Conservation (phyloP, 2,113 vertebrate species). For the Coturnix japonica region DNA sequence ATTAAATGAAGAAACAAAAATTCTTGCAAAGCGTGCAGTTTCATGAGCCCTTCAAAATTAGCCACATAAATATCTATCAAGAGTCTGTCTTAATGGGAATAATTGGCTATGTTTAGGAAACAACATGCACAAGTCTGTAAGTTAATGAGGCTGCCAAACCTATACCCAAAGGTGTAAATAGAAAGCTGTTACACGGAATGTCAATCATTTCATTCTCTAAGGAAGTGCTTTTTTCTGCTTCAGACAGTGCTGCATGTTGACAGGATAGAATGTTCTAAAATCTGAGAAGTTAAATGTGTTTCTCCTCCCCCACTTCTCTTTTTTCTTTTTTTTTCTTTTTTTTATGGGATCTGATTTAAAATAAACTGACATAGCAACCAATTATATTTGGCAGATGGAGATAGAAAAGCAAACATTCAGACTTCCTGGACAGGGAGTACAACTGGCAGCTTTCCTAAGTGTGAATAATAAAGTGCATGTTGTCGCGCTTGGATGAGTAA, state of each 20-base stretch:
- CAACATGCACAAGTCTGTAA: background rate
- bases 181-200: background rate
- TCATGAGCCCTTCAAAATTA: background rate
- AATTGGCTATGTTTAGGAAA: background rate
- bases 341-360: slow-evolving; percentile 74
- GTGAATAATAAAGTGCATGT: slow-evolving; percentile 74
- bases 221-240: background rate
- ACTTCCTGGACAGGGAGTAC: slow-evolving; percentile 80
- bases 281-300: slow-evolving; percentile 50
- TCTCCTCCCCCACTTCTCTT: slow-evolving; percentile 37
- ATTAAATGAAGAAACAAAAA: background rate
- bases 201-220: background rate
- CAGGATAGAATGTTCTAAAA: slow-evolving; percentile 68
- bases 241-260: slow-evolving; percentile 10
- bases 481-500: slow-evolving; percentile 64
- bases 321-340: background rate
- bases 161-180: background rate
- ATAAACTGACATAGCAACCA: slow-evolving; percentile 79
- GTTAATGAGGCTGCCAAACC: background rate
- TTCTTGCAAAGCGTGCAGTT: background rate
- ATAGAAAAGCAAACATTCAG: slow-evolving; percentile 79
- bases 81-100: background rate
- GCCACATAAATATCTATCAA: background rate
- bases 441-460: slow-evolving; percentile 74
- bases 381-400: slow-evolving; percentile 79